Evolutionary conservation across 1,140 invertebrate genomes (phyloP).

Genomic region (Cyclina sinensis): DNA sequence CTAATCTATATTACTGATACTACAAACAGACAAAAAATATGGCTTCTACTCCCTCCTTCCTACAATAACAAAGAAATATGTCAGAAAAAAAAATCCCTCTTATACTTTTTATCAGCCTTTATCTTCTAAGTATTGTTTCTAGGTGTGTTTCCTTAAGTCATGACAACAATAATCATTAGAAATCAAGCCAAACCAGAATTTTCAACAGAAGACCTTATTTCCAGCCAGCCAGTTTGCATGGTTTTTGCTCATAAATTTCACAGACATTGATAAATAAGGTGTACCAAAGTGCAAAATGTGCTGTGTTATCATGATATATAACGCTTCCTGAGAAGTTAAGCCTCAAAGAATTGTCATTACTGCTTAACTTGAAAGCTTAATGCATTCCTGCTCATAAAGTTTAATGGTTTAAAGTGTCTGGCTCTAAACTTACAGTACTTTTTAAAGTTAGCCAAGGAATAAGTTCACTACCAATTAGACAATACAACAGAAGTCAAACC

Average conservation of each 20-base stretch:
- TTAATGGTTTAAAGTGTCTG: too few relatives aligned
- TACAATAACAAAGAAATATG: too few relatives aligned
- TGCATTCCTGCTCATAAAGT: too few relatives aligned
- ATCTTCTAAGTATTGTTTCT: not conserved
- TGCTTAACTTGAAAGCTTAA: too few relatives aligned
- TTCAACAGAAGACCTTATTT: conserved; percentile 7
- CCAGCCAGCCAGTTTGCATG: not conserved
- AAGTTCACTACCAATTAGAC: too few relatives aligned
- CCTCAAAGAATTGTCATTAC: not conserved
- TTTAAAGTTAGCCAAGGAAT: too few relatives aligned
- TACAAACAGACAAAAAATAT: too few relatives aligned
- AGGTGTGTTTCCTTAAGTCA: not conserved
- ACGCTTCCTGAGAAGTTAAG: not conserved
- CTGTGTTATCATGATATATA: not conserved
- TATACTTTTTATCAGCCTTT: not conserved
- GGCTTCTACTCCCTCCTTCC: too few relatives aligned
- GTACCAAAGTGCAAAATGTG: not conserved
- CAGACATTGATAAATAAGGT: conserved; percentile 7
- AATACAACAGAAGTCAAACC: too few relatives aligned
- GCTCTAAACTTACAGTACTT: too few relatives aligned
- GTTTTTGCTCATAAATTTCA: not conserved
- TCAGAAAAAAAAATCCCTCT: too few relatives aligned
- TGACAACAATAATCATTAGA: not conserved
- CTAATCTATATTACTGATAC: too few relatives aligned
- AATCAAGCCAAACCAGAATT: not conserved